Percentiles rank a stretch among this genome's conserved stretches.
Evolutionary conservation across 2,113 vertebrate genomes (phyloP).

Genomic region (Mormyrus lacerda): DNA sequence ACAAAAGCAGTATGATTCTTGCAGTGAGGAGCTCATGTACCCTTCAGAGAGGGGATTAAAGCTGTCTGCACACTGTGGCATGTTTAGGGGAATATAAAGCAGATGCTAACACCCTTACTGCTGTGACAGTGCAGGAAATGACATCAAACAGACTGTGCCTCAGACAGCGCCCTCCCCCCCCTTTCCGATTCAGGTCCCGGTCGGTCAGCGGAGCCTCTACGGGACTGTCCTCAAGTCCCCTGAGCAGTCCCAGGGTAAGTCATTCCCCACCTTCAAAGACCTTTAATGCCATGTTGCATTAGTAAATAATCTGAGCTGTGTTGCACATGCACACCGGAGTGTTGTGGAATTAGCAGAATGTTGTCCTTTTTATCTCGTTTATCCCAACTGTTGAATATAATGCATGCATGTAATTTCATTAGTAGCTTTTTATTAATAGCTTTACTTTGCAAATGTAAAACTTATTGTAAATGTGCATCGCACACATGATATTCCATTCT

Average conservation of each 20-base stretch:
- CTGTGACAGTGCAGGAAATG: neutral
- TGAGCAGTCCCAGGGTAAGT: conserved; percentile 88
- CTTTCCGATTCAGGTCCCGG: conserved; percentile 64
- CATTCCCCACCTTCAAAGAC: neutral
- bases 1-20: neutral
- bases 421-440: neutral
- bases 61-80: neutral
- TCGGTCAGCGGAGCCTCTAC: conserved; percentile 87
- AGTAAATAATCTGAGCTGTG: neutral
- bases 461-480: conserved; percentile 50
- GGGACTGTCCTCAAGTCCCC: conserved; percentile 82
- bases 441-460: conserved; percentile 28
- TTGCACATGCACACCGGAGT: neutral
- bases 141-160: neutral
- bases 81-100: neutral
- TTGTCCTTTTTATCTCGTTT: neutral
- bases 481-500: conserved; percentile 49
- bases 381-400: neutral
- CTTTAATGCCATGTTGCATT: neutral
- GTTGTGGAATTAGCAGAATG: neutral
- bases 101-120: neutral
- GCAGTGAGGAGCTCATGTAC: neutral
- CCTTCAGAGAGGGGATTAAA: neutral
- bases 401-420: neutral
- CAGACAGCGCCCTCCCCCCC: neutral